Conservation (phyloP, 2,113 vertebrate genomes). For the Phaethornis superciliosus region DNA sequence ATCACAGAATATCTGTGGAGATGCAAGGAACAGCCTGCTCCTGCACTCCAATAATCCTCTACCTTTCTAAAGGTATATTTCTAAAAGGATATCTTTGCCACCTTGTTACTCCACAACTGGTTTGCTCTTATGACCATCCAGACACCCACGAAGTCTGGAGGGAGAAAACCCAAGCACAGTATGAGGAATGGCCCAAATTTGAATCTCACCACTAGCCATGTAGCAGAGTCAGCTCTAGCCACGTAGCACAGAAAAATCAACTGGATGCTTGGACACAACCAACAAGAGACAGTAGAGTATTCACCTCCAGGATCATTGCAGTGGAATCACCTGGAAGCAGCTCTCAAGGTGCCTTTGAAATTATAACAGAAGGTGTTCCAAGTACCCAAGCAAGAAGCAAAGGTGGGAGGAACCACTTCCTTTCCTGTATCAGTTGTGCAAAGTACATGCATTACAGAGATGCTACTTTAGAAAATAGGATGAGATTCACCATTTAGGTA, state of each 20-base stretch:
- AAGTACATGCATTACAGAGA: background rate
- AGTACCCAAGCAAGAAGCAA: background rate
- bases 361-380: background rate
- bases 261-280: background rate
- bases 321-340: background rate
- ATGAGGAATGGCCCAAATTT: background rate
- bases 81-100: background rate
- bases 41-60: background rate
- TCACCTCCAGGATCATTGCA: background rate
- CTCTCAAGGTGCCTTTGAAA: background rate
- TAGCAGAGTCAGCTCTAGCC: background rate
- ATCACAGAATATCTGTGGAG: rapidly evolving
- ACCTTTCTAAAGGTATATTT: background rate
- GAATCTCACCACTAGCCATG: background rate
- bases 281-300: background rate
- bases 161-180: background rate
- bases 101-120: background rate
- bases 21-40: background rate
- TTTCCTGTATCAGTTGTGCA: background rate
- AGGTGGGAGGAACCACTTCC: background rate
- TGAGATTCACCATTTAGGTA: background rate
- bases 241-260: background rate
- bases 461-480: background rate
- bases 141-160: background rate
- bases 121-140: background rate